A percentile compares a stretch with the other conserved stretches of the same genome.
These are phyloP conservation scores for Notoglanidium macrostoma DNA, from an alignment of 2,797 vertebrate genomes.

Conservation along the genomic window DNA sequence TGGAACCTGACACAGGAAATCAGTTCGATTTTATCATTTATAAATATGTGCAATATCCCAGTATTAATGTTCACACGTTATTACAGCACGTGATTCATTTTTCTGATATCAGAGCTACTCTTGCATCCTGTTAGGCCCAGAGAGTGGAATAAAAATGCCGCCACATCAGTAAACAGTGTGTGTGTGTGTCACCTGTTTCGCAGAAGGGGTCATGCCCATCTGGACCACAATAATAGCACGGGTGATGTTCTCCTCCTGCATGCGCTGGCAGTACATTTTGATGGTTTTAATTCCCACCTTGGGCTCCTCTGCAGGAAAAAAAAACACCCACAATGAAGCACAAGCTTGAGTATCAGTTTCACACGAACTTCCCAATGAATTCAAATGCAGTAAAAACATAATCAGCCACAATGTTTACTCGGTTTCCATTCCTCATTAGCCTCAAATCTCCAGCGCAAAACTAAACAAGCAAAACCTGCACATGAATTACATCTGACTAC, in stretches of 20 bases:
- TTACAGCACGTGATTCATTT: no score
- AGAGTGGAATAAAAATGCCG: no score
- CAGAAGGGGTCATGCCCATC: constrained; percentile 97
- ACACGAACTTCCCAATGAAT: background rate
- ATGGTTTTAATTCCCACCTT: constrained; percentile 99
- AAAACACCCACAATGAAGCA: accelerated
- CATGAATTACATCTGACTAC: background rate
- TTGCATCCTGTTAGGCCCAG: no score
- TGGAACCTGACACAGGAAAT: no score
- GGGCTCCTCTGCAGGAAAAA: constrained; percentile 84
- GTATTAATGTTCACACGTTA: no score
- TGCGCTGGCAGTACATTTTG: constrained; percentile 97
- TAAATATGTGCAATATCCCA: no score
- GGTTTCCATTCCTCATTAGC: background rate
- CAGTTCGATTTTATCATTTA: no score
- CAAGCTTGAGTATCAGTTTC: background rate
- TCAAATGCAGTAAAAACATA: background rate
- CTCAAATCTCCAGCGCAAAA: background rate
- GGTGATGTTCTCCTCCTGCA: constrained; percentile 99
- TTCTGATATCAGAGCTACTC: no score
- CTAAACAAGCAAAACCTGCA: background rate
- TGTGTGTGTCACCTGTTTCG: constrained; percentile 83
- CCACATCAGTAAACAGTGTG: background rate
- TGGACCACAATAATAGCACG: constrained; percentile 93
- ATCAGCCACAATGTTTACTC: background rate